Percentiles rank a stretch among this genome's conserved stretches.
phyloP scores from a whole-genome alignment of 2,888 invertebrate species.

The Toxonevra muliebris region DNA sequence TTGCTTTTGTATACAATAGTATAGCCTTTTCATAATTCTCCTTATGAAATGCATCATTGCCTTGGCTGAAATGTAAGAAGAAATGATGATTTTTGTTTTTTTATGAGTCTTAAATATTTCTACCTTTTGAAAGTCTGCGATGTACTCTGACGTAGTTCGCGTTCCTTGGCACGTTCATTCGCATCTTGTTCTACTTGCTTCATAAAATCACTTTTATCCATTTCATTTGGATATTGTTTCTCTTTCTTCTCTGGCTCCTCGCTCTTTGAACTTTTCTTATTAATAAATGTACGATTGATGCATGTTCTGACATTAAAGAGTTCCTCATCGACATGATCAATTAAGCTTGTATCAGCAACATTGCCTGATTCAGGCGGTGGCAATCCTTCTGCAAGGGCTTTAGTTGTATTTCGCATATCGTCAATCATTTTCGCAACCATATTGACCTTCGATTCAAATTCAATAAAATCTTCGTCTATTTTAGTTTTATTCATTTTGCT shows the following conservation, averaged over 20 bases:
- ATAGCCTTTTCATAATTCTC: constrained; percentile 78
- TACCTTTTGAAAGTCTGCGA: constrained; percentile 74
- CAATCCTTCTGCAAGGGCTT: constrained; percentile 37
- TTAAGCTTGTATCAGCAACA: too few species aligned
- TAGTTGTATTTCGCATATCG: constrained; percentile 46
- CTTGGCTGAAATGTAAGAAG: constrained; percentile 65
- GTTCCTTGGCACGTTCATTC: constrained; percentile 72
- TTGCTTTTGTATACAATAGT: constrained; percentile 78
- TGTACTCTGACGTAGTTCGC: constrained; percentile 73
- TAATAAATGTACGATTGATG: constrained; percentile 75
- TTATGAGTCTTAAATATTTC: too few species aligned
- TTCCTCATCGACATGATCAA: constrained; percentile 50
- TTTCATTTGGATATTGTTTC: constrained; percentile 52
- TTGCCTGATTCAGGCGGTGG: constrained; percentile 34
- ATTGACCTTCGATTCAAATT: constrained; percentile 62
- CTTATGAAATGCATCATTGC: constrained; percentile 75
- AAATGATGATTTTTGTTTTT: too few species aligned
- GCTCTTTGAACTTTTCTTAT: constrained; percentile 62
- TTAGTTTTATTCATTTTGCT: constrained; percentile 39
- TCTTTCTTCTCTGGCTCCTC: background rate
- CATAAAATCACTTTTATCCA: constrained; percentile 77
- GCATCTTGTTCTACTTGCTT: constrained; percentile 78
- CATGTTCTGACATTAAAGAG: constrained; percentile 71
- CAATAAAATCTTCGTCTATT: constrained; percentile 54
- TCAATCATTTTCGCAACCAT: constrained; percentile 59